A percentile compares a stretch with the other conserved stretches of the same genome.
Evolutionary conservation across 2,797 vertebrate genomes (phyloP).

Genomic region (Aphelocoma californica): DNA sequence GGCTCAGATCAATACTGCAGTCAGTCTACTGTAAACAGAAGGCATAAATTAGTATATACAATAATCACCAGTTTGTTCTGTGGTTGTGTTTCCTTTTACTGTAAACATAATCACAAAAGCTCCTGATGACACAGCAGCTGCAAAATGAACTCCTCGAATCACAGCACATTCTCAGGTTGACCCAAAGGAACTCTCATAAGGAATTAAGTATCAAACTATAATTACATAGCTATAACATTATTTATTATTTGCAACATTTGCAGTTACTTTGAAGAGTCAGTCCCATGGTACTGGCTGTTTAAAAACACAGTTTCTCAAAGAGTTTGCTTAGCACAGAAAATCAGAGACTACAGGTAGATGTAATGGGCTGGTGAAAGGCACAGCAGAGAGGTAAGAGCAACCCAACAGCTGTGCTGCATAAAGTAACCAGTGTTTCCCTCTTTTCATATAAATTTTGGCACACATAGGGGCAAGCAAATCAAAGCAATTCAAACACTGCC

Average conservation of each 20-base stretch:
- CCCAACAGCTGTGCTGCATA: slow-evolving; percentile 36
- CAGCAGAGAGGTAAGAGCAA: slow-evolving; percentile 31
- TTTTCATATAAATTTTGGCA: slow-evolving; percentile 47
- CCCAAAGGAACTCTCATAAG: slow-evolving; percentile 54
- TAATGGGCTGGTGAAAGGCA: slow-evolving; percentile 29
- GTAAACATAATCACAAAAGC: slow-evolving; percentile 47
- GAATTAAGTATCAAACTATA: slow-evolving; percentile 58
- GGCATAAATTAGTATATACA: slow-evolving; percentile 27
- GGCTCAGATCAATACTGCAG: neutral
- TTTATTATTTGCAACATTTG: slow-evolving; percentile 20
- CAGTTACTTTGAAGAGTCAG: neutral
- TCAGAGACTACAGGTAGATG: slow-evolving; percentile 10
- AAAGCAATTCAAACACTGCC: slow-evolving; percentile 45
- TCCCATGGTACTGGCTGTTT: neutral
- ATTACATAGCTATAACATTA: slow-evolving; percentile 39
- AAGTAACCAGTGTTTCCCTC: slow-evolving; percentile 45
- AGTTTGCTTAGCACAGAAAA: slow-evolving; percentile 19
- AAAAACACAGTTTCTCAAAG: neutral
- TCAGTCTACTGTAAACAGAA: neutral
- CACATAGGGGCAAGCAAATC: slow-evolving; percentile 29
- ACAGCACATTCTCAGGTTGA: slow-evolving; percentile 51
- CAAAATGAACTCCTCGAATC: slow-evolving; percentile 55
- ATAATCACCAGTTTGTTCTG: slow-evolving; percentile 36
- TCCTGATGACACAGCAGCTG: slow-evolving; percentile 62
- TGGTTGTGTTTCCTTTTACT: slow-evolving; percentile 32